Conservation (phyloP, 1,140 invertebrate genomes). For the Thaumatotibia leucotreta region DNA sequence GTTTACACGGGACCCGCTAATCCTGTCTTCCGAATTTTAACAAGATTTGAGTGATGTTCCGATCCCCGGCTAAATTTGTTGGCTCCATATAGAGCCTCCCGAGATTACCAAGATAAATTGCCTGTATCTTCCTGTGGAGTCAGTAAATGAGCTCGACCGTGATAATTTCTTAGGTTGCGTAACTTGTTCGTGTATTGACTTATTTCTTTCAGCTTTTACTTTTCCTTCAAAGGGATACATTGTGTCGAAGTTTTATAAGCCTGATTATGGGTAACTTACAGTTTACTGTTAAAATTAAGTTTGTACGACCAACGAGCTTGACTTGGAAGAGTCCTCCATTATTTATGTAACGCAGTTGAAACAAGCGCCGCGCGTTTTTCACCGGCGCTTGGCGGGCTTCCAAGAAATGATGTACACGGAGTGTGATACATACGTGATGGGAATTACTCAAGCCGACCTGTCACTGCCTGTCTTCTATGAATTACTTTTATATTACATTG, state of each 20-base stretch:
- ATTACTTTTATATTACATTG: background rate
- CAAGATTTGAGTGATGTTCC: conserved; percentile 49
- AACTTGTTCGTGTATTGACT: background rate
- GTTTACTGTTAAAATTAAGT: conserved; percentile 3
- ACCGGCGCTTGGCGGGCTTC: background rate
- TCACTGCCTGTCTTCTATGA: background rate
- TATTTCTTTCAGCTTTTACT: background rate
- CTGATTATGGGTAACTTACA: background rate
- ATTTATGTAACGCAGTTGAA: background rate
- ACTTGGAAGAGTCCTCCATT: background rate
- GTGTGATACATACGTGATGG: conserved; percentile 13
- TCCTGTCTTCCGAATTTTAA: conserved; percentile 55
- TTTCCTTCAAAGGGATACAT: background rate
- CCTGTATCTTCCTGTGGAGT: conserved; percentile 5
- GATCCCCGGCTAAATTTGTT: conserved; percentile 23
- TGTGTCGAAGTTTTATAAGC: background rate
- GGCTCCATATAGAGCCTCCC: conserved; percentile 12
- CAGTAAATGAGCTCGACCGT: background rate
- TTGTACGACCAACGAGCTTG: background rate
- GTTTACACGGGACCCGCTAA: conserved; percentile 56
- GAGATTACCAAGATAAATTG: conserved; percentile 27
- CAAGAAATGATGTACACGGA: conserved; percentile 7
- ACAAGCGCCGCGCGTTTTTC: conserved; percentile 5
- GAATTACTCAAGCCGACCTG: background rate
- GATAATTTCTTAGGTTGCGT: conserved; percentile 12